A percentile compares a stretch with the other conserved stretches of the same genome.
phyloP scores from a whole-genome alignment of 1,140 invertebrate species.

The Lamellibrachia luymesi region DNA sequence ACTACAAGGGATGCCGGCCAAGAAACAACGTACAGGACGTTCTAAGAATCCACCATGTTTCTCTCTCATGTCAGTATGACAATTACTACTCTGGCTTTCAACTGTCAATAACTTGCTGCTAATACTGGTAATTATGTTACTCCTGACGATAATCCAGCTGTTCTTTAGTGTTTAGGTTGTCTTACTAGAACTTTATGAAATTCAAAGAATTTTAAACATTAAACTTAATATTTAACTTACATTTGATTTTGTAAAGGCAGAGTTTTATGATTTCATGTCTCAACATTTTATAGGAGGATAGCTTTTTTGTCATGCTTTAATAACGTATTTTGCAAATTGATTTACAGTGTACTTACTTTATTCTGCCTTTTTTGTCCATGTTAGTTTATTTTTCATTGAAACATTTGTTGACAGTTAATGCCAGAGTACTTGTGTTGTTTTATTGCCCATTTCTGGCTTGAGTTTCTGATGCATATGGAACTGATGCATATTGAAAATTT shows the following conservation, averaged over 20 bases:
- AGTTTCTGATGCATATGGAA: neutral
- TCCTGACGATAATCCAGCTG: neutral
- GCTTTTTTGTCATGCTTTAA: neutral
- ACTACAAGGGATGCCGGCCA: neutral
- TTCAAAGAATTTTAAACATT: neutral
- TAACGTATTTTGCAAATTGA: neutral
- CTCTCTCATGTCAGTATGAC: constrained; percentile 40
- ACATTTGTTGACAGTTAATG: neutral
- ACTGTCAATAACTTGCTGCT: neutral
- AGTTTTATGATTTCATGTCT: neutral
- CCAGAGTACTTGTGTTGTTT: neutral
- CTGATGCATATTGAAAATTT: neutral
- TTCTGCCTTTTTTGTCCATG: neutral
- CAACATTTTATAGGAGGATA: neutral
- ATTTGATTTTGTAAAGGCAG: neutral
- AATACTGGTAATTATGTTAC: neutral
- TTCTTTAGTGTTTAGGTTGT: neutral
- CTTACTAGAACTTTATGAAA: neutral
- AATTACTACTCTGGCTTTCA: constrained; percentile 43
- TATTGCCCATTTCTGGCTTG: neutral
- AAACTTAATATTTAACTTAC: neutral
- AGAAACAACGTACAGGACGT: neutral
- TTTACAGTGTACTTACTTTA: neutral
- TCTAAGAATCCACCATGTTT: constrained; percentile 9
- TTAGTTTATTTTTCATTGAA: neutral